A percentile compares a stretch with the other conserved stretches of the same genome.
Conservation (phyloP, 2,113 vertebrate species). For the Megalops atlanticus region DNA sequence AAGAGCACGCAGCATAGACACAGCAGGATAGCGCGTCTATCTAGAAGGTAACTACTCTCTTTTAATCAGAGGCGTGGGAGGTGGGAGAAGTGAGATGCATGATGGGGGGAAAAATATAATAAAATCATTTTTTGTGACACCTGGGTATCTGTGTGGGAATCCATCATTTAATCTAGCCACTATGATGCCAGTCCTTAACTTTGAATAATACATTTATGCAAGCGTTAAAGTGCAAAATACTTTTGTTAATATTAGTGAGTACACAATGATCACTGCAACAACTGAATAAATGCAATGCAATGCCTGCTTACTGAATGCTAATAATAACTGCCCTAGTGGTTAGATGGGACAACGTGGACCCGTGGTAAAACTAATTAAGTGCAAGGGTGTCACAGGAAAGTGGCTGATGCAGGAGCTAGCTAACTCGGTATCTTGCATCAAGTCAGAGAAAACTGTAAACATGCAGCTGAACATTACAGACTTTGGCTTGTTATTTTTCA, state of each 20-base stretch:
- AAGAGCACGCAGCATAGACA: too few species aligned
- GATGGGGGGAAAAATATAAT: conserved; percentile 46
- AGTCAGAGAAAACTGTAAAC: neutral
- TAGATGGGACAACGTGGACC: neutral
- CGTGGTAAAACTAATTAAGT: conserved; percentile 72
- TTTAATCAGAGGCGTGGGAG: conserved; percentile 56
- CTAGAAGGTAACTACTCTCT: conserved; percentile 66
- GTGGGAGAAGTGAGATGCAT: conserved; percentile 33
- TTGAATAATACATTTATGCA: neutral
- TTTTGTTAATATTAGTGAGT: too few species aligned
- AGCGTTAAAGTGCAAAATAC: too few species aligned
- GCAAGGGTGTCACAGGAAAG: conserved; percentile 66
- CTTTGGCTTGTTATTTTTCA: neutral
- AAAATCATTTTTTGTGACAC: conserved; percentile 35
- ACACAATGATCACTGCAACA: too few species aligned
- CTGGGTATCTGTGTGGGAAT: neutral
- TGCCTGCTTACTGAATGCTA: too few species aligned
- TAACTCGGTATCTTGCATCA: conserved; percentile 2
- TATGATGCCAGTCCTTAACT: neutral
- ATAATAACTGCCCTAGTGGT: too few species aligned
- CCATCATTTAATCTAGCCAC: neutral
- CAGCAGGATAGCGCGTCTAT: too few species aligned
- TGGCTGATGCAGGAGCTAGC: conserved; percentile 70
- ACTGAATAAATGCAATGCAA: too few species aligned
- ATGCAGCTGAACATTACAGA: neutral